Percentiles rank a stretch among this genome's conserved stretches.
These are phyloP conservation scores for Azemiops feae DNA, from an alignment of 2,113 vertebrate genomes.

Conservation along the genomic window DNA sequence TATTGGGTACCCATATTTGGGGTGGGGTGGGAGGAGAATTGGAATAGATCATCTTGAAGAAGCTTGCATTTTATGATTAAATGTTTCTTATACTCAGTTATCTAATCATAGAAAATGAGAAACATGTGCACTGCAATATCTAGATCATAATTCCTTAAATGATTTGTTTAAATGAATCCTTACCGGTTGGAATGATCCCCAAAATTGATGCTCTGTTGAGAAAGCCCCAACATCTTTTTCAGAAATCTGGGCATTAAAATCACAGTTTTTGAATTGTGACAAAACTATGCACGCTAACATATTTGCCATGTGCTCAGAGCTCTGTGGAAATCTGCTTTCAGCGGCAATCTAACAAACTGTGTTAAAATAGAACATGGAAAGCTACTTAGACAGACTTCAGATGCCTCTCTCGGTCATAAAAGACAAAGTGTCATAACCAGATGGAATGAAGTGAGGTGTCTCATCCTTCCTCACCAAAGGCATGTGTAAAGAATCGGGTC, in stretches of 20 bases:
- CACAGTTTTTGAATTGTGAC: background rate
- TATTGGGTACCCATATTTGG: background rate
- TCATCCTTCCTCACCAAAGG: background rate
- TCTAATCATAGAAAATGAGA: background rate
- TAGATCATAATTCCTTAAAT: background rate
- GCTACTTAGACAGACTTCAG: background rate
- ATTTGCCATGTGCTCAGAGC: background rate
- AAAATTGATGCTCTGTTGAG: background rate
- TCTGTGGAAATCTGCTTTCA: background rate
- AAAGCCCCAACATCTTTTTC: background rate
- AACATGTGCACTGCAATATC: background rate
- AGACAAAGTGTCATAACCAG: background rate
- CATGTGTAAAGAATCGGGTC: background rate
- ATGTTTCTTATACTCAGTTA: background rate
- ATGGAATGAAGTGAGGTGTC: background rate
- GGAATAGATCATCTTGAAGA: background rate
- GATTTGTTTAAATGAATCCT: background rate
- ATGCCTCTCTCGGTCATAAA: background rate
- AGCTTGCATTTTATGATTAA: background rate
- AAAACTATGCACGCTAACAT: background rate
- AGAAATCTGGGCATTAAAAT: background rate
- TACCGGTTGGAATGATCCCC: background rate
- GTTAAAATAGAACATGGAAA: background rate
- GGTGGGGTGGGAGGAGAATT: background rate
- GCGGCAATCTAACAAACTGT: background rate